Percentiles rank a stretch among this genome's conserved stretches.
phyloP scores from a whole-genome alignment of 2,888 invertebrate genomes.

The Bombylius discolor region DNA sequence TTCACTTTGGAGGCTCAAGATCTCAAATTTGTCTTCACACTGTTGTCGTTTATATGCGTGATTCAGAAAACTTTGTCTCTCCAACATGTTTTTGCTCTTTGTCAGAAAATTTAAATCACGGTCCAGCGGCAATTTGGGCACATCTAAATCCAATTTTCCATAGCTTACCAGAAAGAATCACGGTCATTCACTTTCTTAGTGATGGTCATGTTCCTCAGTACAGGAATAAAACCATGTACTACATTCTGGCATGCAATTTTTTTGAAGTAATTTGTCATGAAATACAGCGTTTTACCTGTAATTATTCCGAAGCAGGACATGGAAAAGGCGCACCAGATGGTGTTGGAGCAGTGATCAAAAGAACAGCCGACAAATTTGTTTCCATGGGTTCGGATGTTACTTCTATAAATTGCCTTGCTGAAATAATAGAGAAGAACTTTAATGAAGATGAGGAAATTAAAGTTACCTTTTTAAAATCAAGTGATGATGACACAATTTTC shows the following conservation, averaged over 20 bases:
- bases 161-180: not conserved
- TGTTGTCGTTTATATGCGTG: not conserved
- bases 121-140: not conserved
- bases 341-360: not conserved
- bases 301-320: not conserved
- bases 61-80: not conserved
- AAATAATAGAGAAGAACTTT: not conserved
- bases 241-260: not conserved
- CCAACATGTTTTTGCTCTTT: not conserved
- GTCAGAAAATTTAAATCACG: not conserved
- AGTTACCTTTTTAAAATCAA: too few species aligned
- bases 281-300: not conserved
- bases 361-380: not conserved
- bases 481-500: too few species aligned
- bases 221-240: slow-evolving; percentile 1
- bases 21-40: not conserved
- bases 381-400: not conserved
- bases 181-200: not conserved
- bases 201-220: slow-evolving; percentile 4
- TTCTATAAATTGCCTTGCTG: not conserved
- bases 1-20: not conserved
- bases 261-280: not conserved
- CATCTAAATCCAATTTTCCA: not conserved
- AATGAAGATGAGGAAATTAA: too few species aligned
- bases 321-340: not conserved